Percentiles rank a stretch among this genome's conserved stretches.
phyloP scores from a whole-genome alignment of 2,888 invertebrate species.

The Serrognathus titanus region DNA sequence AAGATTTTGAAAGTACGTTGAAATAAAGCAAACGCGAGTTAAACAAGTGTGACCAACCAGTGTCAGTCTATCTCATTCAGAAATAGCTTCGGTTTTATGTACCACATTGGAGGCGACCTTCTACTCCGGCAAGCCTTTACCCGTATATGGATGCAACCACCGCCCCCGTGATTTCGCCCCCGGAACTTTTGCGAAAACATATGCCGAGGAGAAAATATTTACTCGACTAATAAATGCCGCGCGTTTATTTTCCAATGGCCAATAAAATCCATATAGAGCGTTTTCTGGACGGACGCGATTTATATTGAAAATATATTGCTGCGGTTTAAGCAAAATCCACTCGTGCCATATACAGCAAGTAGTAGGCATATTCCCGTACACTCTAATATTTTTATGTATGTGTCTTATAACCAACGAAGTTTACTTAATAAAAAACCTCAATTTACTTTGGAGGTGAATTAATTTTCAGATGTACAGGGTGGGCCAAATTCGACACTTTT shows the following conservation, averaged over 20 bases:
- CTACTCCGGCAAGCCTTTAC: constrained; percentile 41
- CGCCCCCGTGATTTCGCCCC: constrained; percentile 44
- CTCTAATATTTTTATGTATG: neutral
- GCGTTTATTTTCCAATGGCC: constrained; percentile 18
- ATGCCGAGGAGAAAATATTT: constrained; percentile 22
- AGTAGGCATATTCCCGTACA: constrained; percentile 4
- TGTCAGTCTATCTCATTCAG: constrained; percentile 6
- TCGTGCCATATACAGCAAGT: constrained; percentile 14
- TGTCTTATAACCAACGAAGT: too few relatives aligned
- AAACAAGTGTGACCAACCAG: constrained; percentile 3
- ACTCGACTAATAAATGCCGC: constrained; percentile 19
- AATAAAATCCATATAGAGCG: constrained; percentile 21
- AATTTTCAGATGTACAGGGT: too few relatives aligned
- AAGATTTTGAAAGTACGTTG: too few relatives aligned
- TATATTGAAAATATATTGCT: constrained; percentile 15
- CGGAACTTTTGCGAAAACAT: constrained; percentile 30
- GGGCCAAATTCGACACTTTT: too few relatives aligned
- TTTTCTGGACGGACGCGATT: constrained; percentile 14
- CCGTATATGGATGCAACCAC: constrained; percentile 41
- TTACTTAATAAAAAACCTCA: too few relatives aligned
- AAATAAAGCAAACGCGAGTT: too few relatives aligned
- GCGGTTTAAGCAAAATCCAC: constrained; percentile 12
- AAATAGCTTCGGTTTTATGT: constrained; percentile 3
- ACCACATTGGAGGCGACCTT: constrained; percentile 21
- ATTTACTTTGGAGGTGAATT: too few relatives aligned